These are phyloP conservation scores for Danio jaintianensis DNA, from an alignment of 2,797 vertebrate species.

Conservation along the genomic window DNA sequence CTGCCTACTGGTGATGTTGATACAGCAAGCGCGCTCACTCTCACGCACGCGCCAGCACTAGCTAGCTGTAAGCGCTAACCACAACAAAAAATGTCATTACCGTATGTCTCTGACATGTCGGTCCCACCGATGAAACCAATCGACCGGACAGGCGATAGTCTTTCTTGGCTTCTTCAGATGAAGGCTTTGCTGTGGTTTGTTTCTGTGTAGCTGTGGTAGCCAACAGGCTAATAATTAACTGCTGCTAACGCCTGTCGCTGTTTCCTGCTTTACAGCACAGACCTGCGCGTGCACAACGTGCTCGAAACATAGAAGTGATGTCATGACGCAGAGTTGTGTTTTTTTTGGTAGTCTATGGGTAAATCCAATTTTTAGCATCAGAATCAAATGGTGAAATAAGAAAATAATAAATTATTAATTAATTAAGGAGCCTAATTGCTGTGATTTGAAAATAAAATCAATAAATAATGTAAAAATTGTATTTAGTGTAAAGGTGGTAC, in stretches of 20 bases:
- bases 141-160: constrained; percentile 54
- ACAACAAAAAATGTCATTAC: constrained; percentile 65
- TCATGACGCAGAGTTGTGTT: constrained; percentile 53
- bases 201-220: constrained; percentile 40
- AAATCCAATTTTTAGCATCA: not conserved
- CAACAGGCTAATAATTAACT: constrained; percentile 55
- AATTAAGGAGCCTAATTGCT: too few relatives aligned
- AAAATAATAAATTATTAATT: not conserved
- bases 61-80: constrained; percentile 2
- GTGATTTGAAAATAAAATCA: not conserved
- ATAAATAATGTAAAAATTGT: not conserved
- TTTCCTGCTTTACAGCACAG: constrained; percentile 68
- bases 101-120: constrained; percentile 87
- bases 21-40: constrained; percentile 8
- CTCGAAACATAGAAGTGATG: constrained; percentile 9
- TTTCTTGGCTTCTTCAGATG: constrained; percentile 22
- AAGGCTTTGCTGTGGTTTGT: constrained; percentile 60
- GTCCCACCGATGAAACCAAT: constrained; percentile 64
- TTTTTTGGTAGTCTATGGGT: too few relatives aligned
- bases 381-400: not conserved
- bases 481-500: too few relatives aligned
- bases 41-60: constrained; percentile 2
- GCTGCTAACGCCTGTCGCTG: constrained; percentile 60
- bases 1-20: not conserved
- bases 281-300: constrained; percentile 44